Percentiles rank a stretch among this genome's conserved stretches.
Conservation (phyloP, 2,888 invertebrate species). For the Cheilosia variabilis region DNA sequence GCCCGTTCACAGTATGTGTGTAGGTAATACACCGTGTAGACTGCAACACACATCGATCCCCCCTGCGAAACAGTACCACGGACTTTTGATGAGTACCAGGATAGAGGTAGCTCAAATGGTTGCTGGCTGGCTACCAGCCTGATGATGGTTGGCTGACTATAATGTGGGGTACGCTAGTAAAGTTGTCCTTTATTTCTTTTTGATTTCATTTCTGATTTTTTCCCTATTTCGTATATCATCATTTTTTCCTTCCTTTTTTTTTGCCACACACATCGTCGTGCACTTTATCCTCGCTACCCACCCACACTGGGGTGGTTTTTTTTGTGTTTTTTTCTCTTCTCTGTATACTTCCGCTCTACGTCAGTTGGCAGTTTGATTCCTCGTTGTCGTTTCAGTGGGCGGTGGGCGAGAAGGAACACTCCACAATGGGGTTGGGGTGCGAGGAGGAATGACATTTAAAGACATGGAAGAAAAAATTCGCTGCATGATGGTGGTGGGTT, state of each 20-base stretch:
- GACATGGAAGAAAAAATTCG: slow-evolving; percentile 42
- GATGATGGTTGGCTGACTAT: slow-evolving; percentile 75
- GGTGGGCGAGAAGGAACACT: neutral
- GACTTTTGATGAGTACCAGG: slow-evolving; percentile 53
- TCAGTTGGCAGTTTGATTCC: slow-evolving; percentile 73
- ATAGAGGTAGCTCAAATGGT: slow-evolving; percentile 60
- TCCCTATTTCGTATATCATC: slow-evolving; percentile 65
- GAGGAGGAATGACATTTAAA: slow-evolving; percentile 15
- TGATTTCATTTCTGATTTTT: slow-evolving; percentile 74
- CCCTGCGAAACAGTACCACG: slow-evolving; percentile 11
- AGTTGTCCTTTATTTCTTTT: slow-evolving; percentile 73
- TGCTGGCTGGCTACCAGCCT: slow-evolving; percentile 63
- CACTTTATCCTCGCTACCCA: slow-evolving; percentile 46
- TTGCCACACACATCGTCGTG: slow-evolving; percentile 24
- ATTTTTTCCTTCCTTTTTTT: slow-evolving; percentile 34
- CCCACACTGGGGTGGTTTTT: slow-evolving; percentile 21
- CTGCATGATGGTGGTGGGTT: slow-evolving; percentile 44
- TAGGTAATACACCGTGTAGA: slow-evolving; percentile 26
- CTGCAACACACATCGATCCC: slow-evolving; percentile 45
- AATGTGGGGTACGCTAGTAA: slow-evolving; percentile 65
- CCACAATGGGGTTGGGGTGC: neutral
- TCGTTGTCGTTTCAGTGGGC: slow-evolving; percentile 28
- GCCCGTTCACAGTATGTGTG: slow-evolving; percentile 57
- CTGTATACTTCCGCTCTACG: slow-evolving; percentile 69
- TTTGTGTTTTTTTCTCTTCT: slow-evolving; percentile 34